These are phyloP conservation scores for Grallaria varia DNA, from an alignment of 2,113 vertebrate species.

Conservation along the genomic window DNA sequence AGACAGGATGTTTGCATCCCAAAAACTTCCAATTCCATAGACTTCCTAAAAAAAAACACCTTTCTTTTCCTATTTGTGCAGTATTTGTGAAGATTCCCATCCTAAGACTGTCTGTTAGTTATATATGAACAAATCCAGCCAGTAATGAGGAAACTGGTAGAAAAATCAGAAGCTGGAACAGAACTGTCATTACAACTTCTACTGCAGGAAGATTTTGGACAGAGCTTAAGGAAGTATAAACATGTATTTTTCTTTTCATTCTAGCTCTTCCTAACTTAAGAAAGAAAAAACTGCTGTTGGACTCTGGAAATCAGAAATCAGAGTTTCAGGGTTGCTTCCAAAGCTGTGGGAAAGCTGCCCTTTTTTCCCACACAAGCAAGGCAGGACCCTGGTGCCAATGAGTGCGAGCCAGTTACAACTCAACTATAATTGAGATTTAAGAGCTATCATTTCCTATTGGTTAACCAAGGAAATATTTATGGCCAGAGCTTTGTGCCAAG, in stretches of 20 bases:
- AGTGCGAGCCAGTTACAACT: slow-evolving; percentile 43
- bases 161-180: not conserved
- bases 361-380: not conserved
- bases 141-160: not conserved
- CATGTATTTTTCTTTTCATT: not conserved
- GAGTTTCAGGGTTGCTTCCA: not conserved
- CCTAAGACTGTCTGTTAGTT: not conserved
- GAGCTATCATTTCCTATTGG: slow-evolving; percentile 55
- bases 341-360: slow-evolving; percentile 11
- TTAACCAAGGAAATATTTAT: slow-evolving; percentile 67
- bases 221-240: not conserved
- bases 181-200: not conserved
- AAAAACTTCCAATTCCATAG: not conserved
- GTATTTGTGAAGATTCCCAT: not conserved
- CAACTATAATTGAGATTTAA: slow-evolving; percentile 58
- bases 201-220: not conserved
- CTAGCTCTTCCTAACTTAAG: not conserved
- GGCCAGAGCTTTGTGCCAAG: slow-evolving; percentile 49
- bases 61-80: not conserved
- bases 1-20: not conserved
- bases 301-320: not conserved
- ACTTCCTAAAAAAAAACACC: not conserved
- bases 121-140: not conserved
- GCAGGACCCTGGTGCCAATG: slow-evolving; percentile 2
- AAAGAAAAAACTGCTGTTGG: not conserved